Conservation (phyloP, 2,797 vertebrate species). For the Clarias laeviceps region DNA sequence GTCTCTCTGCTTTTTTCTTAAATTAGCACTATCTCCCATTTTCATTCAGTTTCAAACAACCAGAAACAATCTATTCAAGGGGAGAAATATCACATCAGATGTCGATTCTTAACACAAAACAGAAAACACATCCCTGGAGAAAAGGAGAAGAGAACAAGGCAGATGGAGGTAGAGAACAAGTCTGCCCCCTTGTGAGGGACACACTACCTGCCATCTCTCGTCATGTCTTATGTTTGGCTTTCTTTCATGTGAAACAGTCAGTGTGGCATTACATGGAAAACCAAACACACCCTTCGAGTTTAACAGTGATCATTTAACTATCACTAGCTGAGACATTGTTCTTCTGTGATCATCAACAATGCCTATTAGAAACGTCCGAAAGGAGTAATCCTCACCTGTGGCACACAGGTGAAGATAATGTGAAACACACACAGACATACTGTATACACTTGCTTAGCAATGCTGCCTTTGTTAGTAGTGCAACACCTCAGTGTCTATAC, state of each 20-base stretch:
- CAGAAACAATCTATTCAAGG: not conserved
- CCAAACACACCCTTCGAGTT: not conserved
- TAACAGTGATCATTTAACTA: not conserved
- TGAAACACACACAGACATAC: not conserved
- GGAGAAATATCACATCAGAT: conserved; percentile 1
- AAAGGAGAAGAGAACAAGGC: conserved; percentile 12
- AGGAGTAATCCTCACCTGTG: not conserved
- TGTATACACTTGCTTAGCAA: not conserved
- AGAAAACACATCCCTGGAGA: conserved; percentile 17
- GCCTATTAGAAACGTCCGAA: conserved; percentile 6
- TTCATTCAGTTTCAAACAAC: not conserved
- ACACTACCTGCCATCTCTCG: not conserved
- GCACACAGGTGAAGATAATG: not conserved
- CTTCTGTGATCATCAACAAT: not conserved
- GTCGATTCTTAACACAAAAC: not conserved
- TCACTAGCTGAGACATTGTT: not conserved
- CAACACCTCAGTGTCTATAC: not conserved
- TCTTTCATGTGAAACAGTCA: not conserved
- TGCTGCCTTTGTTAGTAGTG: conserved; percentile 6
- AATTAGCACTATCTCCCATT: not conserved
- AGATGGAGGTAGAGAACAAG: conserved; percentile 51
- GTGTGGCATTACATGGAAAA: too few relatives aligned
- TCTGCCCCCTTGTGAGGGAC: conserved; percentile 55
- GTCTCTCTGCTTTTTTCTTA: not conserved
- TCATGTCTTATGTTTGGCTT: not conserved